Conservation (phyloP, 2,888 invertebrate species). For the Platycheirus albimanus region DNA sequence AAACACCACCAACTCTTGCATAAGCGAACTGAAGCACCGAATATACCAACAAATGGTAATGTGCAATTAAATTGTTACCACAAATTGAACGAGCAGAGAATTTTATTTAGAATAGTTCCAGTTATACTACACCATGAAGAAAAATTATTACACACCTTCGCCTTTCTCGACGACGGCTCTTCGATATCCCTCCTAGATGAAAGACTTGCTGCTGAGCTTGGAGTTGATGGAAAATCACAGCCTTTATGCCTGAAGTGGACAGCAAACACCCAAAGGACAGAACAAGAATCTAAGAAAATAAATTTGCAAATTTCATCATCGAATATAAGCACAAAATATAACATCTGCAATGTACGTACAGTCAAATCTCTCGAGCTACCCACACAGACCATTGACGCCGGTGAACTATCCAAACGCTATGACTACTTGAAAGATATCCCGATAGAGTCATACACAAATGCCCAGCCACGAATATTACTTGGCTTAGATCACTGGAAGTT, state of each 20-base stretch:
- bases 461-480: slow-evolving; percentile 1
- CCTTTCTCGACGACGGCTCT: slow-evolving; percentile 33
- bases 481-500: slow-evolving; percentile 3
- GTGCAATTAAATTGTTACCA: neutral
- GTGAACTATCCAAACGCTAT: neutral
- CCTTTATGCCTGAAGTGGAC: slow-evolving; percentile 42
- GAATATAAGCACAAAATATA: neutral
- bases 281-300: slow-evolving; percentile 2
- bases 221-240: neutral
- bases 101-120: slow-evolving; percentile 24
- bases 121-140: neutral
- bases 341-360: neutral
- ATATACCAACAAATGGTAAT: neutral
- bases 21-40: slow-evolving; percentile 8
- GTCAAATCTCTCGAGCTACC: slow-evolving; percentile 15
- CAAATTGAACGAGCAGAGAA: neutral
- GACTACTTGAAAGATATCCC: neutral
- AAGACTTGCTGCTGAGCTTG: neutral
- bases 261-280: slow-evolving; percentile 9
- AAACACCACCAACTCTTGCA: slow-evolving; percentile 59
- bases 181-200: slow-evolving; percentile 26
- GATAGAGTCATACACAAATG: slow-evolving; percentile 1
- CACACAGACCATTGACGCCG: slow-evolving; percentile 2
- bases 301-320: slow-evolving; percentile 13
- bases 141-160: slow-evolving; percentile 1